Base-by-base conservation (phyloP, 1,140 invertebrate genomes). In the Metopolophium dirhodum region DNA sequence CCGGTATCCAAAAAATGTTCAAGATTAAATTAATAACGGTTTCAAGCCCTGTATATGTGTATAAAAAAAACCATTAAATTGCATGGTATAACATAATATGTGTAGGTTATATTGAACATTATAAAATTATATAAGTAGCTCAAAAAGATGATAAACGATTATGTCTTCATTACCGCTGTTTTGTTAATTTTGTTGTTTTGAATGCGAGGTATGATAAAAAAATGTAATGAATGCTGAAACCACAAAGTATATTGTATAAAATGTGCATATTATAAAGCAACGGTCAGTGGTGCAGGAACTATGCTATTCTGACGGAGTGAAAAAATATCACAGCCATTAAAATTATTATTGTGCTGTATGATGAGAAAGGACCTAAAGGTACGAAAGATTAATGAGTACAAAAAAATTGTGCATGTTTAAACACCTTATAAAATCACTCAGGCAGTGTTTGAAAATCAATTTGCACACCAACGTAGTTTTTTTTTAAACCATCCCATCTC, bases 341-440 rank as follows among this genome's bases (percentile, higher is more conserved):
- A 92, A 83, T 83, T 82, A 77, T 49, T 83, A 35, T 37, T 51
- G 47, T 83, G n/a, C 26, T 26, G 11, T 92, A 51, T 51, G n/a
- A 41, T 47, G 1, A 92, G 57, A 30, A 23, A 61, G 26, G n/a
- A 77, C 14, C n/a, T n/a, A 77, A 77, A 77, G 22, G 47, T 51
- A 83, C n/a, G 6, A 83, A 47, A 83, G 68, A 92, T 83, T 92
- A 85, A 85, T 85, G 91, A 91, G 41, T 92, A 22, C 26, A 92
- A 49, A 92, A 92, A 85, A 92, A 92, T 85, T 92, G 45, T 47
- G 57, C 91, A 54, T 51, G 47, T 92, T 85, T 11, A 45, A 77
- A n/a, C n/a, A 77, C n/a, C 14, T 77, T 77, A 77, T 14, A 77
- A 35, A 92, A 51, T 54, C 91, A 57, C 91, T 92, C 91, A 85